Conservation (phyloP, 2,113 vertebrate genomes). For the Pardalotus punctatus region DNA sequence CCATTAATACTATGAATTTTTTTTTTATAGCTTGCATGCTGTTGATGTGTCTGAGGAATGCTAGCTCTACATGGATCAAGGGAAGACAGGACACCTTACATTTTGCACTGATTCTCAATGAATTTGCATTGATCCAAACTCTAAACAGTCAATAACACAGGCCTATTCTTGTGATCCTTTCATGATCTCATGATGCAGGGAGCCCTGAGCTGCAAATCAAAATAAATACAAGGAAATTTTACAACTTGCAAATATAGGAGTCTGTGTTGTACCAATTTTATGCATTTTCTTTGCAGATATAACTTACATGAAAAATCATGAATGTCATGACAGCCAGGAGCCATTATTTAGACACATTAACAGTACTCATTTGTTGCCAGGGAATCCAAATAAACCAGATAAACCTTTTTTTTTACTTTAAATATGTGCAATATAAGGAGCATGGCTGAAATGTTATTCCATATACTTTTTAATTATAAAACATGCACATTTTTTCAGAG, state of each 20-base stretch:
- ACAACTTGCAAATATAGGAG: not conserved
- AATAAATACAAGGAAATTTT: not conserved
- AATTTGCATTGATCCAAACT: not conserved
- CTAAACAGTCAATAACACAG: not conserved
- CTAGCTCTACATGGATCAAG: not conserved
- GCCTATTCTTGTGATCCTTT: not conserved
- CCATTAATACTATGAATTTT: not conserved
- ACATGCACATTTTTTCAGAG: not conserved
- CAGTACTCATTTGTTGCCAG: not conserved
- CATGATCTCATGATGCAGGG: not conserved
- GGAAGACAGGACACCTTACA: not conserved
- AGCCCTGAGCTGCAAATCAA: not conserved
- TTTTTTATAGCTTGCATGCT: not conserved
- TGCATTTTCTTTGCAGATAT: conserved; percentile 9
- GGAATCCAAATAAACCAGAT: not conserved
- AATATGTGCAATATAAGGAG: not conserved
- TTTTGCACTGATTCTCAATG: not conserved
- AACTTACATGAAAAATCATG: not conserved
- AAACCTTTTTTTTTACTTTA: not conserved
- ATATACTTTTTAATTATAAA: not conserved
- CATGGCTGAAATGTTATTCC: not conserved
- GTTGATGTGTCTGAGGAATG: not conserved
- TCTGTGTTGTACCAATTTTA: not conserved
- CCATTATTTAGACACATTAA: conserved; percentile 18
- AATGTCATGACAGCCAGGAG: not conserved